Percentiles rank a stretch among this genome's conserved stretches.
Evolutionary conservation across 1,140 invertebrate species (phyloP).

Genomic region (Lepidotrigona ventralis): DNA sequence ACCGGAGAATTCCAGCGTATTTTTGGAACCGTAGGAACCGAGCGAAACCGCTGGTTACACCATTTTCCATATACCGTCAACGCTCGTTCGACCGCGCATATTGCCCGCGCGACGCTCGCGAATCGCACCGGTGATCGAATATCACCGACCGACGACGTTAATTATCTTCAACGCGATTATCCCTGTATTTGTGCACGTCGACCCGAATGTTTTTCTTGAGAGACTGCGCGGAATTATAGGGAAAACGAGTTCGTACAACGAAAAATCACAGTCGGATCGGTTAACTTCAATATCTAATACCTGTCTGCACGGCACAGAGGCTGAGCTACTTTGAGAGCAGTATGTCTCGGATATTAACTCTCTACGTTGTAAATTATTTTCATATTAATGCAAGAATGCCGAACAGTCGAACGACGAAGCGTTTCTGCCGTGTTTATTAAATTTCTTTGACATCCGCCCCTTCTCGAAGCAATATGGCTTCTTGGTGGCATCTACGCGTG

Average conservation of each 20-base stretch:
- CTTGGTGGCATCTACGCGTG: slow-evolving; percentile 15
- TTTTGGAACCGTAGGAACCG: slow-evolving; percentile 51
- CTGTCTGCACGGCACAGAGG: not conserved
- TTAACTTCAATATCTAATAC: slow-evolving; percentile 2
- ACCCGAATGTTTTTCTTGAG: slow-evolving; percentile 57
- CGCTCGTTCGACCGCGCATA: slow-evolving; percentile 38
- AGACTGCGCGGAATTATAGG: not conserved
- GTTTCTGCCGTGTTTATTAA: slow-evolving; percentile 63
- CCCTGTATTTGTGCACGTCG: slow-evolving; percentile 55
- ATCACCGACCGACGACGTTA: slow-evolving; percentile 56
- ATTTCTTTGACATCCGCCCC: slow-evolving; percentile 59
- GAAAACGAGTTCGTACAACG: too few species aligned
- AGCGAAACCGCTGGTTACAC: slow-evolving; percentile 56
- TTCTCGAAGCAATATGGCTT: slow-evolving; percentile 24
- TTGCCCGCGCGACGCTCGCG: slow-evolving; percentile 36
- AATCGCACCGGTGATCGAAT: slow-evolving; percentile 55
- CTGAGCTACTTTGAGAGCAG: slow-evolving; percentile 13
- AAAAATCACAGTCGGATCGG: not conserved
- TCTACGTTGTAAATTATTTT: slow-evolving; percentile 54
- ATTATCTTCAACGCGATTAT: slow-evolving; percentile 68
- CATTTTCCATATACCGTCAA: slow-evolving; percentile 34
- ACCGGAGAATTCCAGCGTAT: slow-evolving; percentile 56
- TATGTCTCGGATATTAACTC: slow-evolving; percentile 41
- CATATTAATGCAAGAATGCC: slow-evolving; percentile 61
- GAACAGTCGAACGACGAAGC: slow-evolving; percentile 37